Conservation (phyloP, 2,797 vertebrate species). For the Argyrosomus regius region DNA sequence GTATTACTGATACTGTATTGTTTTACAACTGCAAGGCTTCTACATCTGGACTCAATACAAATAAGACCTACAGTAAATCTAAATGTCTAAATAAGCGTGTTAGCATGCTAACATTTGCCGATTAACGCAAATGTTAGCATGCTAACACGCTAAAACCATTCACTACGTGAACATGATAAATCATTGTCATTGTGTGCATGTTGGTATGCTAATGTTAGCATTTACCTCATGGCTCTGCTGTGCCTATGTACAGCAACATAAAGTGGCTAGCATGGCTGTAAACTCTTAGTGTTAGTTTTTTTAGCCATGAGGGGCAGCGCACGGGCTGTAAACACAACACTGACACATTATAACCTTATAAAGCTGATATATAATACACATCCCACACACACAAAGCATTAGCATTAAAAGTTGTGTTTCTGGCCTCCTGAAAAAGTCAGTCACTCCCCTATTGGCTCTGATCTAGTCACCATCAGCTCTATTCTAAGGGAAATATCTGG, state of each 20-base stretch:
- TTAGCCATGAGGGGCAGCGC: not conserved
- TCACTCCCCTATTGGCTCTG: not conserved
- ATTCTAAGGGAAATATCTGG: not conserved
- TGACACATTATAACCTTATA: not conserved
- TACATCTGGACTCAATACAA: too few species aligned
- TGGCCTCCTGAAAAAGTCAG: not conserved
- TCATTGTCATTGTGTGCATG: not conserved
- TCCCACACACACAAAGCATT: not conserved
- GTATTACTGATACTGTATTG: too few species aligned
- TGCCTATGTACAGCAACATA: too few species aligned
- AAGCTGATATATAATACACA: not conserved
- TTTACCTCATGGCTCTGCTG: not conserved
- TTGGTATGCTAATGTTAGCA: not conserved
- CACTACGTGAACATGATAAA: not conserved
- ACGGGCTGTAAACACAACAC: not conserved
- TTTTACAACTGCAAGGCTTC: not conserved
- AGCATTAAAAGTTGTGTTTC: not conserved
- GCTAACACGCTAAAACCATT: not conserved
- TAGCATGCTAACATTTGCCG: not conserved
- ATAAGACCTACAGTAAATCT: too few species aligned
- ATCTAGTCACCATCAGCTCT: not conserved
- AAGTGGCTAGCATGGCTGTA: not conserved
- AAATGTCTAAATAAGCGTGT: not conserved
- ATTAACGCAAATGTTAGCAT: not conserved
- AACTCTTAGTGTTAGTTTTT: not conserved